Evolutionary conservation across 1,140 invertebrate genomes (phyloP), one percentile per base, ranked within the genome.

Genomic region (Cyclina sinensis): DNA sequence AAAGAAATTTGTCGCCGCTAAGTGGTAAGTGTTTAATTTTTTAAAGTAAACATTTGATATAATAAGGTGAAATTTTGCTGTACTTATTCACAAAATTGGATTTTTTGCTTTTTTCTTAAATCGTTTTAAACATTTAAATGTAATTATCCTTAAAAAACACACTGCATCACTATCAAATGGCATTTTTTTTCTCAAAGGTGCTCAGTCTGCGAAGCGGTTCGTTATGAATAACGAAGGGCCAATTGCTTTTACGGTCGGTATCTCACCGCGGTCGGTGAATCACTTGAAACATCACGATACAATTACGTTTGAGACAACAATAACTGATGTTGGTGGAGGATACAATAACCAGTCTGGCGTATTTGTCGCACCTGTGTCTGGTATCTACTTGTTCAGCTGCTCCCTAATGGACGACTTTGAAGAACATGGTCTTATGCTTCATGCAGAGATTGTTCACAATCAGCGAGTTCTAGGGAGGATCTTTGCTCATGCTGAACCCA

Each of bases 261-360:
- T 80, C 35, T 1, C 4, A 32, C 78, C 48, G 1, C 18, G 18
- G 0, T 18, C 51, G 3, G 30, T 80, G 3, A 30, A 62, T 48
- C 78, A 80, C 30, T 3, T 80, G 16, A 32, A 35, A 35, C 12
- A 11, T 11, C n/a, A 24, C 0, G 27, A 80, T 12, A 62, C 16
- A 16, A 30, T 80, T 18, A 80, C 11, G 27, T 80, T 80, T 30
- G 48, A 57, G 12, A 37, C 30, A 21, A 16, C 21, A 16, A 37
- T 80, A 12, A 35, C 43, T 3, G 54, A 57, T 30, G 39, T 62
- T 2, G 78, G 78, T 16, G 54, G 54, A 21, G 54, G 78, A 2
- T 80, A 80, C 35, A 57, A 80, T 35, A 80, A 80, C 78, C 51
- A 59, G 9, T 27, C 78, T 27, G 78, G 78, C 35, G 21, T 59